A percentile compares a stretch with the other conserved stretches of the same genome.
phyloP scores from a whole-genome alignment of 2,888 invertebrate species.

The Ramazzottius varieornatus region DNA sequence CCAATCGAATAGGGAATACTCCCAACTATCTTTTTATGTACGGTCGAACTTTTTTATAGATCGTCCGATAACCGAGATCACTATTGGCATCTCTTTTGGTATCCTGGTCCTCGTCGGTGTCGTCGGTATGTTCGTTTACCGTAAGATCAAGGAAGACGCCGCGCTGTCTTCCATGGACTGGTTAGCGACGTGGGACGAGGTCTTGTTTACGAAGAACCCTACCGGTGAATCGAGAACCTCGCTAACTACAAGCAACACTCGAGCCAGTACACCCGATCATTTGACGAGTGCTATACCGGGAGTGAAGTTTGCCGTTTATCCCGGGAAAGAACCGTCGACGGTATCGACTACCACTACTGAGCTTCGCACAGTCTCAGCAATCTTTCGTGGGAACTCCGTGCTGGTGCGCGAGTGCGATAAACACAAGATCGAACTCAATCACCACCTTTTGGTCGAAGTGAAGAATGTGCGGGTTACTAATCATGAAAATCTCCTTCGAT shows the following conservation, averaged over 20 bases:
- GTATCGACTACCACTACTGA: not conserved
- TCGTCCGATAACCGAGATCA: not conserved
- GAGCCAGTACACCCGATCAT: not conserved
- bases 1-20: not conserved
- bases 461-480: slow-evolving; percentile 13
- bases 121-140: not conserved
- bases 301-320: not conserved
- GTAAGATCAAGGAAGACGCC: not conserved
- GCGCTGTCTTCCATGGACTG: not conserved
- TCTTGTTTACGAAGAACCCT: not conserved
- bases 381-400: not conserved
- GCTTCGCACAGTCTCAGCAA: not conserved
- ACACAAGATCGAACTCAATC: not conserved
- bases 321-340: not conserved
- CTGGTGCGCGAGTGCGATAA: not conserved
- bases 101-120: not conserved
- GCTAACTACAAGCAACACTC: not conserved
- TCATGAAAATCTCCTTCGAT: slow-evolving; percentile 14
- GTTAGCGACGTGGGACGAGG: not conserved
- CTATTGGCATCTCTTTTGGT: not conserved
- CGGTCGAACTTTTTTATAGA: no score
- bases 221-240: not conserved
- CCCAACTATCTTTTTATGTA: not conserved
- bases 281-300: not conserved
- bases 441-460: not conserved